Conservation (phyloP, 2,888 invertebrate genomes). For the Parnassius orleans region DNA sequence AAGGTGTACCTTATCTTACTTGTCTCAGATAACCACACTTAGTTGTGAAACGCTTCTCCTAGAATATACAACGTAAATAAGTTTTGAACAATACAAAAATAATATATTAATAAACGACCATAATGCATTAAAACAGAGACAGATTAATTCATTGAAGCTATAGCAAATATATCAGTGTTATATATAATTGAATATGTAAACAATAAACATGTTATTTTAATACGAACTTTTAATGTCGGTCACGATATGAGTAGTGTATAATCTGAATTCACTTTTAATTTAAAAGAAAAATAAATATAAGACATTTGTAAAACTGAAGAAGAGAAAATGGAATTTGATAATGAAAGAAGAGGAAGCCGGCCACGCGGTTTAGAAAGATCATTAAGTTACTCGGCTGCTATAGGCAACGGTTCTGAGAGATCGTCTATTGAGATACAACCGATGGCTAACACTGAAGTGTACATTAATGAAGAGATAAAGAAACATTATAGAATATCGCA, state of each 20-base stretch:
- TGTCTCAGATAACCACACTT: conserved; percentile 38
- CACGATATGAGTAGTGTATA: background rate
- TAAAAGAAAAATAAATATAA: background rate
- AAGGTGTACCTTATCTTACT: conserved; percentile 50
- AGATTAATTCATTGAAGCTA: conserved; percentile 3
- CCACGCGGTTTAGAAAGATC: conserved; percentile 63
- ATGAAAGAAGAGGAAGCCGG: conserved; percentile 50
- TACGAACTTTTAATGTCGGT: background rate
- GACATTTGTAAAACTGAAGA: background rate
- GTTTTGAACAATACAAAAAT: background rate
- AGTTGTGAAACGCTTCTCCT: conserved; percentile 37
- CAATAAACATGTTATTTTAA: conserved; percentile 15
- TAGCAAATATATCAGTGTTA: background rate
- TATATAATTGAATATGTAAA: conserved; percentile 10
- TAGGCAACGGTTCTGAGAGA: conserved; percentile 58
- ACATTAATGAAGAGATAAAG: conserved; percentile 67
- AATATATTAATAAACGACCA: background rate
- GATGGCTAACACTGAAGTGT: conserved; percentile 64
- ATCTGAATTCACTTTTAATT: background rate
- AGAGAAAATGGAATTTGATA: conserved; percentile 31
- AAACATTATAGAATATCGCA: conserved; percentile 71
- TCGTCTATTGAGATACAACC: conserved; percentile 70
- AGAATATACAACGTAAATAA: conserved; percentile 28
- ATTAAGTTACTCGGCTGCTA: conserved; percentile 70
- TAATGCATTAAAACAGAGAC: background rate